Evolutionary conservation across 2,888 invertebrate species (phyloP).

Genomic region (Xanthia togata): DNA sequence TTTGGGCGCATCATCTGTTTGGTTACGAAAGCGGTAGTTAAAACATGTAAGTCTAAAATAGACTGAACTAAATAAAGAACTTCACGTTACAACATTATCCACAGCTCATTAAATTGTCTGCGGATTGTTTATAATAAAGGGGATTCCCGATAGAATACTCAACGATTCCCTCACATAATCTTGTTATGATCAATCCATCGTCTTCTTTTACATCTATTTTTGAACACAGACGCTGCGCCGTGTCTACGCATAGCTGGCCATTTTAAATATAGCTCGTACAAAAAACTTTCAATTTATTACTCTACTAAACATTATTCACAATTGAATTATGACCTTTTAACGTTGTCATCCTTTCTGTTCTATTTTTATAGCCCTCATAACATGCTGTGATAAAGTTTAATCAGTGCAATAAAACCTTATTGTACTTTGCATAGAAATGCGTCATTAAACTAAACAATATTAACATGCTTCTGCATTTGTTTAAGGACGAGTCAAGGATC

Average conservation of each 20-base stretch:
- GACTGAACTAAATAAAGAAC: conserved; percentile 13
- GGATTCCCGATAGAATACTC: conserved; percentile 38
- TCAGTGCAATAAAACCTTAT: conserved; percentile 54
- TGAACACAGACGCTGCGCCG: conserved; percentile 51
- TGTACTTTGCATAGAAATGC: conserved; percentile 37
- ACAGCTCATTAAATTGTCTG: conserved; percentile 1
- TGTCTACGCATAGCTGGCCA: conserved; percentile 42
- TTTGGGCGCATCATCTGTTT: conserved; percentile 11
- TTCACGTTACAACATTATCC: not conserved
- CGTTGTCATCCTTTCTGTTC: conserved; percentile 31
- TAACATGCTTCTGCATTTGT: conserved; percentile 53
- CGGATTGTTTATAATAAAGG: conserved; percentile 33
- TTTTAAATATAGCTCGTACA: conserved; percentile 43
- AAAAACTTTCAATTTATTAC: conserved; percentile 47
- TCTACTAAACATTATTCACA: conserved; percentile 24
- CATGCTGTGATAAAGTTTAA: conserved; percentile 38
- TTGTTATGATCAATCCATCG: conserved; percentile 33
- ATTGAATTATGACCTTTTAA: conserved; percentile 32
- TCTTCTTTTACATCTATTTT: conserved; percentile 54
- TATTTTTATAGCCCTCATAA: conserved; percentile 36
- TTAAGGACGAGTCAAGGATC: conserved; percentile 30
- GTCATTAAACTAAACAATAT: conserved; percentile 38
- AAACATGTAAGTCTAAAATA: conserved; percentile 31
- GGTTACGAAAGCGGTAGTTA: conserved; percentile 19
- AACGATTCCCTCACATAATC: conserved; percentile 38